A percentile compares a stretch with the other conserved stretches of the same genome.
Evolutionary conservation across 2,113 vertebrate genomes (phyloP).

Genomic region (Aptenodytes forsteri): DNA sequence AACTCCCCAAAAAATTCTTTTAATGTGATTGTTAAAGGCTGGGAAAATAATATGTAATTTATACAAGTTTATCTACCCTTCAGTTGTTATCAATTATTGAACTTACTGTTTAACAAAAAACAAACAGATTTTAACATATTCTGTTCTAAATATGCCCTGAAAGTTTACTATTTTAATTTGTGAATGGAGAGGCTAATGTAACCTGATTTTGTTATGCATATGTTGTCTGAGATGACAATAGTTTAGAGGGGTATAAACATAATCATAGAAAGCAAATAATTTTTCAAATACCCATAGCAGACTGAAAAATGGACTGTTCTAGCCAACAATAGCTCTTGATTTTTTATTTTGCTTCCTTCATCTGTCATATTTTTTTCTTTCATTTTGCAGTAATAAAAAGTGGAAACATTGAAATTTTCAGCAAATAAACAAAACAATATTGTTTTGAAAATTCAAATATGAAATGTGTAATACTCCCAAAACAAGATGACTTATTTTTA

Average conservation of each 20-base stretch:
- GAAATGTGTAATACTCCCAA: rapidly evolving
- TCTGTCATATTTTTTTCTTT: background rate
- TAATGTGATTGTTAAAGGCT: background rate
- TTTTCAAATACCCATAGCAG: background rate
- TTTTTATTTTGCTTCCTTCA: background rate
- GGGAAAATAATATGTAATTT: background rate
- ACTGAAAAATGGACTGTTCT: background rate
- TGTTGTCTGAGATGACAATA: background rate
- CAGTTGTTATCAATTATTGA: background rate
- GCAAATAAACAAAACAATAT: background rate
- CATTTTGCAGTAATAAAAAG: background rate
- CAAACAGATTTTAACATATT: background rate
- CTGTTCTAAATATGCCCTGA: background rate
- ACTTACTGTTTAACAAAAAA: background rate
- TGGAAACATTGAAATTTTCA: background rate
- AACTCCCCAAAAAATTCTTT: background rate
- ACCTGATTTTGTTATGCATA: background rate
- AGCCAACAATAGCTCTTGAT: background rate
- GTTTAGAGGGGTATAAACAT: background rate
- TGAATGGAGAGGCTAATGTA: background rate
- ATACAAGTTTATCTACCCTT: background rate
- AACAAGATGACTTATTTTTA: background rate
- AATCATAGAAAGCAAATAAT: background rate
- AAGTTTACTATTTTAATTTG: background rate
- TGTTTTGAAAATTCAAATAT: background rate